These are phyloP conservation scores for Hybos culiciformis DNA, from an alignment of 2,888 invertebrate genomes.

Conservation along the genomic window DNA sequence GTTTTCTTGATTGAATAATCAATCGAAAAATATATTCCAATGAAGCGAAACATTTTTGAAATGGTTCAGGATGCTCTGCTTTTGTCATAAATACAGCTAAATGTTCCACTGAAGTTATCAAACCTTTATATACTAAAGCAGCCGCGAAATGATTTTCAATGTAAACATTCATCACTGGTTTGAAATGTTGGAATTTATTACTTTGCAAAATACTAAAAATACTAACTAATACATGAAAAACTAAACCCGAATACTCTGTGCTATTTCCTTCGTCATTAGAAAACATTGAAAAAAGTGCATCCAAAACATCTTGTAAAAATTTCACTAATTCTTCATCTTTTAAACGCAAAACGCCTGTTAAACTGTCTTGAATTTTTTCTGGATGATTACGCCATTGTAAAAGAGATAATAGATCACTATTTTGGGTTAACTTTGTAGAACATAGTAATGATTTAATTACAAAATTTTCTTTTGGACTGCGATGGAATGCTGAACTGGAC, in stretches of 20 bases:
- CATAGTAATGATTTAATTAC: slow-evolving; percentile 72
- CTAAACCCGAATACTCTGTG: slow-evolving; percentile 76
- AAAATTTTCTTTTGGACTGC: slow-evolving; percentile 74
- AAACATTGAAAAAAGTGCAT: slow-evolving; percentile 85
- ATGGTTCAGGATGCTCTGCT: slow-evolving; percentile 77
- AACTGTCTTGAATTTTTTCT: slow-evolving; percentile 72
- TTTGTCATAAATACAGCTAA: slow-evolving; percentile 77
- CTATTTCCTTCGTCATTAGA: slow-evolving; percentile 85
- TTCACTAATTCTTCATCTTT: slow-evolving; percentile 86
- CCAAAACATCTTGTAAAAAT: slow-evolving; percentile 86
- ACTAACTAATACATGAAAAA: slow-evolving; percentile 83
- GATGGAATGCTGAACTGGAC: slow-evolving; percentile 46
- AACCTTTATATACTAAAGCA: slow-evolving; percentile 82
- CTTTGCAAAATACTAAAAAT: slow-evolving; percentile 84
- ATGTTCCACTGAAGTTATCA: slow-evolving; percentile 78
- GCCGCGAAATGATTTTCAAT: slow-evolving; percentile 91
- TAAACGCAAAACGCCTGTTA: slow-evolving; percentile 61
- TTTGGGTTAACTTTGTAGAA: slow-evolving; percentile 94
- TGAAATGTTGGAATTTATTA: slow-evolving; percentile 85
- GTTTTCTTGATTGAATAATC: slow-evolving; percentile 72
- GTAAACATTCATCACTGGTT: slow-evolving; percentile 86
- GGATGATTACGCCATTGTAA: slow-evolving; percentile 86
- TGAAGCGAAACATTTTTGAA: slow-evolving; percentile 79
- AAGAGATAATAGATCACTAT: slow-evolving; percentile 76
- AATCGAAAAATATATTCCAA: slow-evolving; percentile 86